A percentile compares a stretch with the other conserved stretches of the same genome.
Evolutionary conservation across 2,797 vertebrate genomes (phyloP).

Genomic region (Steatocranus sp.): DNA sequence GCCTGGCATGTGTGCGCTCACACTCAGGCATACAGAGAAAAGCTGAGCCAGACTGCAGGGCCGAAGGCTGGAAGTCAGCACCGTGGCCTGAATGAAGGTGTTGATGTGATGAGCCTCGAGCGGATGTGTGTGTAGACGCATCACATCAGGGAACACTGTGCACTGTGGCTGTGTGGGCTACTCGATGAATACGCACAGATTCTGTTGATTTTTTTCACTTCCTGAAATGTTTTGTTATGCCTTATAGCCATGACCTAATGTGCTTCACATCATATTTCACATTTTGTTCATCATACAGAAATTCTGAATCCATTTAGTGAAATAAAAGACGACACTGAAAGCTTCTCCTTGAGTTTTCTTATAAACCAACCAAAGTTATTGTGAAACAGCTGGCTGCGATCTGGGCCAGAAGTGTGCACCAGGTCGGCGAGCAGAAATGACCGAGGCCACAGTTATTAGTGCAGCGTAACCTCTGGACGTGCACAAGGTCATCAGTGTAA

Average conservation of each 20-base stretch:
- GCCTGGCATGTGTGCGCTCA: not conserved
- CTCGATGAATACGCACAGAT: fast-evolving
- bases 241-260: not conserved
- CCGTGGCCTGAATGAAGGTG: not conserved
- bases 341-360: not conserved
- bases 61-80: not conserved
- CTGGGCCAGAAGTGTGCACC: not conserved
- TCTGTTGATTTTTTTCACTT: not conserved
- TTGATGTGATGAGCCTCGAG: not conserved
- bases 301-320: not conserved
- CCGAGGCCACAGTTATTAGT: not conserved
- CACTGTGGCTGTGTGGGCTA: fast-evolving
- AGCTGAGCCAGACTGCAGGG: not conserved
- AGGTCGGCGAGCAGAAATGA: not conserved
- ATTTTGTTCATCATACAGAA: not conserved
- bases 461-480: not conserved
- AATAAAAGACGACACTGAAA: not conserved
- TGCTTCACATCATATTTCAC: not conserved
- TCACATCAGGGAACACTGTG: not conserved
- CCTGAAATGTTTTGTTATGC: not conserved
- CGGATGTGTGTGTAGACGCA: not conserved
- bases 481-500: not conserved
- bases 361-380: not conserved
- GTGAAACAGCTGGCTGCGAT: not conserved
- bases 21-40: not conserved